A percentile compares a stretch with the other conserved stretches of the same genome.
phyloP scores from a whole-genome alignment of 1,140 invertebrate genomes.

The Meloidogyne floridensis region DNA sequence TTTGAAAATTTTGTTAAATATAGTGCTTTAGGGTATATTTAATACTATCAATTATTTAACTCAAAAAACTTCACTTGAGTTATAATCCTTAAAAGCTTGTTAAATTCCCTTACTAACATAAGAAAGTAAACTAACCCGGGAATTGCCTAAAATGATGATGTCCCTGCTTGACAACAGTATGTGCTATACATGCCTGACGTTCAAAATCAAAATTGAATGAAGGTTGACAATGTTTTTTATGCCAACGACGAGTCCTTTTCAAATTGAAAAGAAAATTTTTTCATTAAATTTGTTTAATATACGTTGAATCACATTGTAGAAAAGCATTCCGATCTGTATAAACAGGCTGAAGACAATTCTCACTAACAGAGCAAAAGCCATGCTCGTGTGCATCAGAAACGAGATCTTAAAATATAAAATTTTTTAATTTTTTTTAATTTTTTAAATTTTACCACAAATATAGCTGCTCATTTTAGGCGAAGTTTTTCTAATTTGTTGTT shows the following conservation, averaged over 20 bases:
- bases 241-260: constrained; percentile 54
- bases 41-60: too few relatives aligned
- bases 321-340: constrained; percentile 49
- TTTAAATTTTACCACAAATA: constrained; percentile 20
- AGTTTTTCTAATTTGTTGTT: constrained; percentile 53
- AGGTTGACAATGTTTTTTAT: constrained; percentile 59
- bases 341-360: constrained; percentile 61
- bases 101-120: not conserved
- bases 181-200: constrained; percentile 59
- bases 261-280: constrained; percentile 10
- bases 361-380: constrained; percentile 49
- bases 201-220: constrained; percentile 62
- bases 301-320: constrained; percentile 63
- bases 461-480: constrained; percentile 34
- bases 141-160: constrained; percentile 33
- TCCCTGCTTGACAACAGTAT: constrained; percentile 35
- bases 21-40: too few relatives aligned
- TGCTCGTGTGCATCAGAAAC: constrained; percentile 56
- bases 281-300: constrained; percentile 12
- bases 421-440: not conserved
- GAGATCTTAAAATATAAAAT: constrained; percentile 43
- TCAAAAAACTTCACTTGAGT: too few relatives aligned
- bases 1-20: too few relatives aligned
- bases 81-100: too few relatives aligned
- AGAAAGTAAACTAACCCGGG: constrained; percentile 11